phyloP scores from a whole-genome alignment of 2,113 vertebrate genomes.

The Cyprinodon brontotheroides region DNA sequence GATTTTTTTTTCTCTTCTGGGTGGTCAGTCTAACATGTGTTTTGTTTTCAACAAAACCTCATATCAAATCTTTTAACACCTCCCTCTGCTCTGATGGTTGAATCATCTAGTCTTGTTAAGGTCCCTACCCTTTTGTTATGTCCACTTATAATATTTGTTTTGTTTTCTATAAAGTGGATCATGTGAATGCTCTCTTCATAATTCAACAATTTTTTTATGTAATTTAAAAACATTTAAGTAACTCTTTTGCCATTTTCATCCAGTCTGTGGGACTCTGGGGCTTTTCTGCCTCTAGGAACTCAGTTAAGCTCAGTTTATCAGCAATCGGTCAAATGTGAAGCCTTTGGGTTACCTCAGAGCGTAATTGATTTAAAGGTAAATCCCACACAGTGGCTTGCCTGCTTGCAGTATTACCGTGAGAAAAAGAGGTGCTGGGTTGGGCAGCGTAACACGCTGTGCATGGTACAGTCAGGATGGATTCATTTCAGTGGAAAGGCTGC shows the following conservation, averaged over 20 bases:
- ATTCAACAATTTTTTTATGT: background rate
- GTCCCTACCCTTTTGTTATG: no score
- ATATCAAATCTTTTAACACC: no score
- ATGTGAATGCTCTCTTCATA: no score
- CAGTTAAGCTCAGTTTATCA: conserved; percentile 22
- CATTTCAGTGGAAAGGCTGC: background rate
- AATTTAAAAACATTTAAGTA: background rate
- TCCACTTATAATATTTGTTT: no score
- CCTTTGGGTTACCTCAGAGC: conserved; percentile 26
- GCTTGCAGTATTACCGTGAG: conserved; percentile 11
- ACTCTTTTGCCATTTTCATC: background rate
- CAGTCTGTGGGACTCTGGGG: conserved; percentile 12
- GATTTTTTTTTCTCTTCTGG: no score
- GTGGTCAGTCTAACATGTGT: no score
- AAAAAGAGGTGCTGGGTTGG: conserved; percentile 11
- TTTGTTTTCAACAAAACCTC: no score
- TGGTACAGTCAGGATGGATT: conserved; percentile 46
- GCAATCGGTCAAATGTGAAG: conserved; percentile 25
- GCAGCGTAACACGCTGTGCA: conserved; percentile 23
- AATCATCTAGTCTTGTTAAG: no score
- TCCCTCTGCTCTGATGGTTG: no score
- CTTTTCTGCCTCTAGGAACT: background rate
- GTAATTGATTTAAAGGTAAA: conserved; percentile 63
- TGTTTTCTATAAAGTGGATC: background rate
- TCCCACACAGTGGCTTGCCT: conserved; percentile 1